These are phyloP conservation scores for Platycercus adscitus DNA, from an alignment of 2,113 vertebrate species.

Conservation along the genomic window DNA sequence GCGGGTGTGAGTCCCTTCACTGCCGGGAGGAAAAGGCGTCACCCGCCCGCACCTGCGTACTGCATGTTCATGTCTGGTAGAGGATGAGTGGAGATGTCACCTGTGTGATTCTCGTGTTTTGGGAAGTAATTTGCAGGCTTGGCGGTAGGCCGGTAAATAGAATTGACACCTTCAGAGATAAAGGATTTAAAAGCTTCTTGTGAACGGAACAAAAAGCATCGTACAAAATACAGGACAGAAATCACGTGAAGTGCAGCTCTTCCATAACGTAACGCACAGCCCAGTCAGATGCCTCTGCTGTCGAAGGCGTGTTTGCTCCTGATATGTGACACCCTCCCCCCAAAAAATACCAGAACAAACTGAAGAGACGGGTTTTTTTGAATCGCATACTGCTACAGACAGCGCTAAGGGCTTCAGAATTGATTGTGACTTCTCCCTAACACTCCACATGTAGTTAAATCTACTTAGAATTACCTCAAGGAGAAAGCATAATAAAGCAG, in stretches of 20 bases:
- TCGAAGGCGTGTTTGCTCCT: background rate
- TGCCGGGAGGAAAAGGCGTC: background rate
- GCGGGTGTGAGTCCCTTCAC: too few relatives aligned
- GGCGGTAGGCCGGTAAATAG: too few relatives aligned
- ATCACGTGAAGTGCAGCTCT: background rate
- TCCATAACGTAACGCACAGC: background rate
- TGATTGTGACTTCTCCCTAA: background rate
- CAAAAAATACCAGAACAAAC: fast-evolving
- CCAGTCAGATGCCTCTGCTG: background rate
- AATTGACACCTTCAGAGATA: background rate
- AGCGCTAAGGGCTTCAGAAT: background rate
- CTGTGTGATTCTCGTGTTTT: background rate
- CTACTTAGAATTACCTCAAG: background rate
- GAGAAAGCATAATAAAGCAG: background rate
- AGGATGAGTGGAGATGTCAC: background rate
- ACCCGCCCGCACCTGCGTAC: fast-evolving
- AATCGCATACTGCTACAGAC: background rate
- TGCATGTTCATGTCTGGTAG: background rate
- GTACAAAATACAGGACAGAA: background rate
- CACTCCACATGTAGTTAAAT: background rate
- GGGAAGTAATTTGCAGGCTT: background rate
- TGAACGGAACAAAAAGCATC: background rate
- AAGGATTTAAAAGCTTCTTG: background rate
- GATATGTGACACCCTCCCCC: background rate
- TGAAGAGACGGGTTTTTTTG: background rate